These are phyloP conservation scores for Rallus limicola DNA, from an alignment of 2,113 vertebrate species.

Conservation along the genomic window DNA sequence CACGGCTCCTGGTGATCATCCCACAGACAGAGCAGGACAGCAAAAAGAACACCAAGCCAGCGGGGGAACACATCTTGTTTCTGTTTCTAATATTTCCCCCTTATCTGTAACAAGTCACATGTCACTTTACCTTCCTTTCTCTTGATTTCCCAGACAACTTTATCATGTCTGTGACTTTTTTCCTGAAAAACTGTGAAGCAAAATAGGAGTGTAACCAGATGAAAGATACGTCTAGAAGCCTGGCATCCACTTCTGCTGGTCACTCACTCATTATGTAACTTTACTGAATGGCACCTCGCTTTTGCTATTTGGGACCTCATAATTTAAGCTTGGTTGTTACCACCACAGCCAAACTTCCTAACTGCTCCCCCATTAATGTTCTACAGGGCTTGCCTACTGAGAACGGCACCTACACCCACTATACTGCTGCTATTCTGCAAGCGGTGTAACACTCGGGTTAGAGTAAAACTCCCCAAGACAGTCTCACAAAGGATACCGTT, in stretches of 20 bases:
- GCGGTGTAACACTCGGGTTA: rapidly evolving
- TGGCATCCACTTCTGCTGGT: background rate
- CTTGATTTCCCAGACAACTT: background rate
- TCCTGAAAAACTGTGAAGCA: background rate
- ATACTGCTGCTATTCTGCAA: background rate
- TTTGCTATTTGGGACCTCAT: background rate
- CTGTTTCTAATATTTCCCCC: background rate
- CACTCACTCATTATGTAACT: background rate
- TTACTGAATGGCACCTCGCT: background rate
- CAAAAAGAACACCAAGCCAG: background rate
- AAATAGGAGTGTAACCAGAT: background rate
- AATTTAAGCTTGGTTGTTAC: background rate
- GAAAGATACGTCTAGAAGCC: background rate
- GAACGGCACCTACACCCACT: rapidly evolving
- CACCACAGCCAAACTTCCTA: rapidly evolving
- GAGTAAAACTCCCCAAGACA: background rate
- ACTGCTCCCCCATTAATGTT: rapidly evolving
- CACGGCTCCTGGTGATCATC: background rate
- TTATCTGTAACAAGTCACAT: background rate
- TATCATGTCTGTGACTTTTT: background rate
- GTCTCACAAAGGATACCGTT: background rate
- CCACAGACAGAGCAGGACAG: background rate
- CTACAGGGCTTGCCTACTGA: background rate
- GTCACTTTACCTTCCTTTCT: background rate
- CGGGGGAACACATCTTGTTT: background rate